A percentile compares a stretch with the other conserved stretches of the same genome.
Conservation (phyloP, 2,888 invertebrate genomes). For the Drosophila cracens region DNA sequence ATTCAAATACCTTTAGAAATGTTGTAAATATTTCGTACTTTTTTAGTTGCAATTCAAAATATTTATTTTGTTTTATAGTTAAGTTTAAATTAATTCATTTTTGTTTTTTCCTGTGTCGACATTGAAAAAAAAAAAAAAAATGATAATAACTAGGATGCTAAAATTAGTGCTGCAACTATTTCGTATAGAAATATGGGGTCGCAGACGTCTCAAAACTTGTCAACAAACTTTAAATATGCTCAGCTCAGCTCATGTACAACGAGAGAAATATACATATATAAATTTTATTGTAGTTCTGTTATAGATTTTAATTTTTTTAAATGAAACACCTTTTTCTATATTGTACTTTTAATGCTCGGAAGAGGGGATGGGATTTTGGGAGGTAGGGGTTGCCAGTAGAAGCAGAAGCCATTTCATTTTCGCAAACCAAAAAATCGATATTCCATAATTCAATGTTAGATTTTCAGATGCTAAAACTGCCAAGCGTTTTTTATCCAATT, state of each 20-base stretch:
- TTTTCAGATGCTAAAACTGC: conserved; percentile 78
- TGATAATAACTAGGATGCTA: no score
- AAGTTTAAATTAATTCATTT: background rate
- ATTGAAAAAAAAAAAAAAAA: background rate
- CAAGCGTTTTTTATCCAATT: conserved; percentile 75
- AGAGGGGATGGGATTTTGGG: background rate
- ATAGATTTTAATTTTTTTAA: background rate
- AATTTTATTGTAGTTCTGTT: background rate
- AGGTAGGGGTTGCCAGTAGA: background rate
- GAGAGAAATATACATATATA: background rate
- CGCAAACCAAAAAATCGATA: conserved; percentile 74
- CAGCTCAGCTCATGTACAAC: background rate
- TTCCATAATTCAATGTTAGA: conserved; percentile 78
- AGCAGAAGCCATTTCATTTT: conserved; percentile 52
- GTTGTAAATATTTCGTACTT: background rate
- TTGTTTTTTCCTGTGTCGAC: background rate
- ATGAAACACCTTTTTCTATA: conserved; percentile 8
- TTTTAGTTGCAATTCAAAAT: background rate
- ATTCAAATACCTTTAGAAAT: background rate
- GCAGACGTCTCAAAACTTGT: background rate
- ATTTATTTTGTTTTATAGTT: background rate
- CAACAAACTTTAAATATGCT: background rate
- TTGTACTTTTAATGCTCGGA: background rate
- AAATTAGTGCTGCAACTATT: background rate
- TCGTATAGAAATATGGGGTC: background rate